phyloP scores from a whole-genome alignment of 2,888 invertebrate species.

The Argyresthia goedartella region DNA sequence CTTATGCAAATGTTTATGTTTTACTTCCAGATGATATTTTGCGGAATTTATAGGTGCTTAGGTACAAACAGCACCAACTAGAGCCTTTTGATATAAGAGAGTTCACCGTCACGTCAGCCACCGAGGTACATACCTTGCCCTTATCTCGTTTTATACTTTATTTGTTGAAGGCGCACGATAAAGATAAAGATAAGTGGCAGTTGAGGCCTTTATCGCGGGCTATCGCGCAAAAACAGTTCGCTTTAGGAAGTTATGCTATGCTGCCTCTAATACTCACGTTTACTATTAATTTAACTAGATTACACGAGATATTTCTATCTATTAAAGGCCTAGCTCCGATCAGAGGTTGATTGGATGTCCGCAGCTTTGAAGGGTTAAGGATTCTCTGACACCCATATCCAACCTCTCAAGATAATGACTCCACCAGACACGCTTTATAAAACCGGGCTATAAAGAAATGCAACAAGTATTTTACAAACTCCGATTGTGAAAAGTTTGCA shows the following conservation, averaged over 20 bases:
- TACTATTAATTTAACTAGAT: background rate
- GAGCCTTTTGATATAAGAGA: too few relatives aligned
- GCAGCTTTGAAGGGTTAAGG: background rate
- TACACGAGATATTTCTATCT: background rate
- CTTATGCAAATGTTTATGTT: too few relatives aligned
- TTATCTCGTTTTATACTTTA: slow-evolving; percentile 66
- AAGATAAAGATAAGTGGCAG: slow-evolving; percentile 60
- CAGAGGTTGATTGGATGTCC: background rate
- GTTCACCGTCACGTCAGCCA: too few relatives aligned
- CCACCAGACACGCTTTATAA: too few relatives aligned
- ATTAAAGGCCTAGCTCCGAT: background rate
- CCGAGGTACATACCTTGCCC: slow-evolving; percentile 28
- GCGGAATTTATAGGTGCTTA: too few relatives aligned
- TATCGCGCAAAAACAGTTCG: slow-evolving; percentile 51
- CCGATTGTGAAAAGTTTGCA: slow-evolving; percentile 27
- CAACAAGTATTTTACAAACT: slow-evolving; percentile 6
- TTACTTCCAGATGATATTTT: too few relatives aligned
- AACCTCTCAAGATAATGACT: too few relatives aligned
- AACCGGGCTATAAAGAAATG: background rate
- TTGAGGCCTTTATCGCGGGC: slow-evolving; percentile 50
- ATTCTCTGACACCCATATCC: too few relatives aligned
- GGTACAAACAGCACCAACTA: too few relatives aligned
- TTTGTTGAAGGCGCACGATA: slow-evolving; percentile 67
- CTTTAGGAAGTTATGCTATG: slow-evolving; percentile 37
- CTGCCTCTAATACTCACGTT: slow-evolving; percentile 15